phyloP scores from a whole-genome alignment of 2,888 invertebrate species.

The Crepidodera aurea region DNA sequence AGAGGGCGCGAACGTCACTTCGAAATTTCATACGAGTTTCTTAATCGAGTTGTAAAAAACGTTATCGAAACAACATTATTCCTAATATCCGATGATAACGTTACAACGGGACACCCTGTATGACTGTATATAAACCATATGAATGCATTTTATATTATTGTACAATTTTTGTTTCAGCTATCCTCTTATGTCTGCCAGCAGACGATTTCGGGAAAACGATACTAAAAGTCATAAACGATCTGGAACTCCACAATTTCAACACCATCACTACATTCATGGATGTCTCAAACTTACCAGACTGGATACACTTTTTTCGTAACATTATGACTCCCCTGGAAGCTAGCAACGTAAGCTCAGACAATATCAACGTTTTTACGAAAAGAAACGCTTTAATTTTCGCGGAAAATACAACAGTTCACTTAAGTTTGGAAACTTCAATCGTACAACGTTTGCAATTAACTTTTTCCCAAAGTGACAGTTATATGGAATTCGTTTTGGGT shows the following conservation, averaged over 20 bases:
- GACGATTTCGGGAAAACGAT: slow-evolving; percentile 59
- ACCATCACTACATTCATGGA: slow-evolving; percentile 62
- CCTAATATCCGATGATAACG: no score
- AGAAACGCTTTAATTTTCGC: slow-evolving; percentile 29
- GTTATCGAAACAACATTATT: no score
- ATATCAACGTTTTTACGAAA: slow-evolving; percentile 38
- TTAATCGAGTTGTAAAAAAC: no score
- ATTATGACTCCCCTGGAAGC: slow-evolving; percentile 23
- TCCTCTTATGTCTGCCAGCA: slow-evolving; percentile 65
- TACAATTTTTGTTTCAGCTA: slow-evolving; percentile 60
- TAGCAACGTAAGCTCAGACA: slow-evolving; percentile 35
- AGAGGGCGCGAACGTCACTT: no score
- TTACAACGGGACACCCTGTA: no score
- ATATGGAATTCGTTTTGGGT: slow-evolving; percentile 48
- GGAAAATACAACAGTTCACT: slow-evolving; percentile 8
- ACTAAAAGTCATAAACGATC: slow-evolving; percentile 59
- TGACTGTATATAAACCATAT: no score
- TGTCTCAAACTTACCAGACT: slow-evolving; percentile 59
- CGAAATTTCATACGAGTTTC: no score
- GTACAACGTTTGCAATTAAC: slow-evolving; percentile 43
- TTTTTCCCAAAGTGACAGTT: slow-evolving; percentile 28
- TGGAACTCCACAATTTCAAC: slow-evolving; percentile 60
- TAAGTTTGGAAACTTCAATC: slow-evolving; percentile 44
- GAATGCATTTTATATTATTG: no score
- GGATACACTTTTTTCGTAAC: slow-evolving; percentile 50